These are phyloP conservation scores for Phoxinus dragarum DNA, from an alignment of 2,797 vertebrate genomes.

Conservation along the genomic window DNA sequence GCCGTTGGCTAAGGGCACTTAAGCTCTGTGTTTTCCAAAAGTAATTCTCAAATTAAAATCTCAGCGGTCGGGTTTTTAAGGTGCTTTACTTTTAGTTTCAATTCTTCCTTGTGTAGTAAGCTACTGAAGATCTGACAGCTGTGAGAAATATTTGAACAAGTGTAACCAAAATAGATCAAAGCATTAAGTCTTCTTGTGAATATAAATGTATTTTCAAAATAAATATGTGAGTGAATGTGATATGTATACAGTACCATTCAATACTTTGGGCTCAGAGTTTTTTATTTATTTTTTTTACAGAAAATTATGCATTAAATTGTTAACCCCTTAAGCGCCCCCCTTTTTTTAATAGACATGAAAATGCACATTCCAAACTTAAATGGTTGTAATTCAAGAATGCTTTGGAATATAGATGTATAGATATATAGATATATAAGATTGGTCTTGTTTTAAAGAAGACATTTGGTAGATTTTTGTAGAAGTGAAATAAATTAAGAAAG, in stretches of 20 bases:
- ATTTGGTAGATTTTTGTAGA: no score
- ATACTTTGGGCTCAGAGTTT: background rate
- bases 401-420: no score
- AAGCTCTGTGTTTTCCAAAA: constrained; percentile 18
- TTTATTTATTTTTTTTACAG: no score
- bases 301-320: background rate
- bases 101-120: background rate
- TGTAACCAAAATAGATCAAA: background rate
- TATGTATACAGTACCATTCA: background rate
- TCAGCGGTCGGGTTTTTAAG: background rate
- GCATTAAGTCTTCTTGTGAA: background rate
- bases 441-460: no score
- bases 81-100: constrained; percentile 5
- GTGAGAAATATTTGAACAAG: background rate
- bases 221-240: background rate
- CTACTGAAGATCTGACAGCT: constrained; percentile 13
- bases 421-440: no score
- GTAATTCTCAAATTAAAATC: constrained; percentile 16
- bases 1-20: constrained; percentile 1
- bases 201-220: background rate
- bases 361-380: no score
- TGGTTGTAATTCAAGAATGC: no score
- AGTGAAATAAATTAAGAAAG: no score
- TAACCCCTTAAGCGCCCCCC: no score
- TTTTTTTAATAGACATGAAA: no score